Conservation (phyloP, 2,113 vertebrate species). For the Ptyas mucosa region DNA sequence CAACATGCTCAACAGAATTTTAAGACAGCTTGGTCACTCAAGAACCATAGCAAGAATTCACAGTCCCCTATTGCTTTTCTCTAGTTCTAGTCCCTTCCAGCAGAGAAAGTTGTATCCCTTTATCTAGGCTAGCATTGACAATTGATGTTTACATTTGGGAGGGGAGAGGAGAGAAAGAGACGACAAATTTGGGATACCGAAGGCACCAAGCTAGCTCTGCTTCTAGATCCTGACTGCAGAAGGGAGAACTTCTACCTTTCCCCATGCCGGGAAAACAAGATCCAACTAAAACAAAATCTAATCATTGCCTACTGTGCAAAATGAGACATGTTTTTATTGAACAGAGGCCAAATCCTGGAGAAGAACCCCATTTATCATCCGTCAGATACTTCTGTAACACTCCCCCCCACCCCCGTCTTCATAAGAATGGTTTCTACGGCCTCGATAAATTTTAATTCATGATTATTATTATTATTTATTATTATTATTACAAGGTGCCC, state of each 20-base stretch:
- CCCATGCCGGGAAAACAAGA: background rate
- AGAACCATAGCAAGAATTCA: background rate
- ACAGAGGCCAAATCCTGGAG: background rate
- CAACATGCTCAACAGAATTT: background rate
- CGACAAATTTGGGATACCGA: background rate
- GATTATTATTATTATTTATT: background rate
- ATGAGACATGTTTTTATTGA: slow-evolving; percentile 14
- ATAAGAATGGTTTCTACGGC: background rate
- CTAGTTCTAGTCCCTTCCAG: background rate
- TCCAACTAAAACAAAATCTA: background rate
- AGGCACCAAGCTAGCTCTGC: background rate
- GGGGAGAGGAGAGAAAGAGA: background rate
- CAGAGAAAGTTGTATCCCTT: background rate
- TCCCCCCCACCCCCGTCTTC: background rate
- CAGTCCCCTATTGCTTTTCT: background rate
- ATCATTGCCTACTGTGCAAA: background rate
- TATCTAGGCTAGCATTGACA: background rate
- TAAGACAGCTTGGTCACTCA: background rate
- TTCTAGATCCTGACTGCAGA: background rate
- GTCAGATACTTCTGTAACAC: background rate
- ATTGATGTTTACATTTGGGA: background rate
- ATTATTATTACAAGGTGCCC: background rate
- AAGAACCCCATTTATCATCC: background rate
- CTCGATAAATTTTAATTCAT: background rate
- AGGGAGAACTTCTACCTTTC: background rate